phyloP scores from a whole-genome alignment of 1,140 invertebrate species.

The Drosophila sproati region DNA sequence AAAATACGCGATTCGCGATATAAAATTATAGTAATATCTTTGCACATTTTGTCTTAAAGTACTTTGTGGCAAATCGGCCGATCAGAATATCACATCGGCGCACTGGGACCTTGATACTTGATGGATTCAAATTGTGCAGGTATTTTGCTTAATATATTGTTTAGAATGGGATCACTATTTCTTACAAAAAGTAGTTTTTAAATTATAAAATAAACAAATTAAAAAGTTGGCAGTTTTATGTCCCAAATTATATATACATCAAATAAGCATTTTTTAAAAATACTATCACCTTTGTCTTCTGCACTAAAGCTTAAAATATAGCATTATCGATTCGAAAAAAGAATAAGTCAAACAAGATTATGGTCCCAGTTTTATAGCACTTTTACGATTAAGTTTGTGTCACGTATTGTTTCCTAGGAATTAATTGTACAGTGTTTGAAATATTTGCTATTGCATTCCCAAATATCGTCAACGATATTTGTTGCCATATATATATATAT shows the following conservation, averaged over 20 bases:
- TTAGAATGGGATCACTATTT: too few relatives aligned
- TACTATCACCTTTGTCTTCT: too few relatives aligned
- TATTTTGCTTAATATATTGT: neutral
- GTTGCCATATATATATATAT: neutral
- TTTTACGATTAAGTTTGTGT: slow-evolving; percentile 22
- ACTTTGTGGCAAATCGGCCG: slow-evolving; percentile 43
- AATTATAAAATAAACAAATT: neutral
- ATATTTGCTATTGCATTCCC: slow-evolving; percentile 44
- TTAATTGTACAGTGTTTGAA: slow-evolving; percentile 45
- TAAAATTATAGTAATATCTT: slow-evolving; percentile 71
- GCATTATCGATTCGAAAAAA: neutral
- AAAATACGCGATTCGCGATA: slow-evolving; percentile 70
- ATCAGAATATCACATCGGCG: slow-evolving; percentile 29
- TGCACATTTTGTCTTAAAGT: slow-evolving; percentile 62
- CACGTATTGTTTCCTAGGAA: slow-evolving; percentile 40
- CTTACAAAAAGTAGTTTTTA: neutral
- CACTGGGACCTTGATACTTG: slow-evolving; percentile 43
- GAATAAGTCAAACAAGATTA: slow-evolving; percentile 12
- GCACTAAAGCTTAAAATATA: too few relatives aligned
- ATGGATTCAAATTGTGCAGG: too few relatives aligned
- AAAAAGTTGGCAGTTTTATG: neutral
- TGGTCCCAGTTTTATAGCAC: slow-evolving; percentile 35
- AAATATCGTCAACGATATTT: slow-evolving; percentile 34
- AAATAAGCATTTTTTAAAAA: too few relatives aligned
- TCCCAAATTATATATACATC: neutral